Base-by-base conservation (phyloP, 2,797 vertebrate genomes). In the Eulemur coronatus region DNA sequence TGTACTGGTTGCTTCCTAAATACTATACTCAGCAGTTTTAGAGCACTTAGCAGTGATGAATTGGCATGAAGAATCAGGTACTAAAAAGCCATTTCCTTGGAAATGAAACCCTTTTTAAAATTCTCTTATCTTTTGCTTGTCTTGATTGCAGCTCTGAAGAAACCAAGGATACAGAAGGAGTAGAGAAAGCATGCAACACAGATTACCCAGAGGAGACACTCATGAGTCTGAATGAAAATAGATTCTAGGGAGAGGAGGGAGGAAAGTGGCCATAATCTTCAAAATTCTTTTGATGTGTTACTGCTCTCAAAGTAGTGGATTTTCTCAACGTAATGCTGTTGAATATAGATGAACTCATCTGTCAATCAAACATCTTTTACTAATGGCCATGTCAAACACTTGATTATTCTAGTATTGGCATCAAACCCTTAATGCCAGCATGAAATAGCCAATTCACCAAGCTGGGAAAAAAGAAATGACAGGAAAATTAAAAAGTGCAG, bases 1-100 rank as follows among this genome's bases (percentile, higher is more conserved):
- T 79, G 61, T 48, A 33, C 76, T 93, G 28, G 46, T 24, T 78
- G 10, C 61, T 95, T 92, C 89, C 86, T 92, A 52, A 55, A 80
- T 38, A 14, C 30, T 69, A 28, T 18, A 91, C 63, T 97, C 89
- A 96, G 92, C 35, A 90, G 63, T 98, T 97, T 88, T 55, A 65
- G 81, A 91, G 75, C 50, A 97, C 67, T 97, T 93, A 92, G 65
- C 41, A 55, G 13, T 92, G 75, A 88, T 85, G 59, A 98, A 93
- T 1, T 70, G 55, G 50, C 82, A 73, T 38, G 41, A 95, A 97
- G 76, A 43, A 67, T 61, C 43, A 67, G n/a, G 85, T 94, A 78
- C 67, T 92, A 43, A 91, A 97, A 91, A 84, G 6, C 0, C 46
- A 20, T 30, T 92, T 96, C 94, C 76, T 87, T 81, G 69, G 41